These are phyloP conservation scores for Protula sp. DNA, from an alignment of 2,888 invertebrate genomes.

Conservation along the genomic window DNA sequence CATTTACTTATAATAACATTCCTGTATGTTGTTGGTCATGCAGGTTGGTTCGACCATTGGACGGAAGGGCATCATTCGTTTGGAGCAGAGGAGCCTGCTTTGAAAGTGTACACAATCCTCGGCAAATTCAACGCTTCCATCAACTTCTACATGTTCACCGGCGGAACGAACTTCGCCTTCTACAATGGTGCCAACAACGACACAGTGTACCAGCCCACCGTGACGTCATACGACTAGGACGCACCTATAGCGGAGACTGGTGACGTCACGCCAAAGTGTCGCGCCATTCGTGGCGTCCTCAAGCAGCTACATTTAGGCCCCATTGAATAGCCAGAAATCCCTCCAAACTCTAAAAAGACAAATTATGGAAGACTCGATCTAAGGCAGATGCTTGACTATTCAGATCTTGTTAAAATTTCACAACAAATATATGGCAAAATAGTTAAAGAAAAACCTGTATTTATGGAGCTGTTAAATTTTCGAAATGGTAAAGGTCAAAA, in stretches of 20 bases:
- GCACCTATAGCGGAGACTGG: slow-evolving; percentile 18
- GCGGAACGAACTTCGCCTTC: slow-evolving; percentile 26
- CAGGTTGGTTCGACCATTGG: slow-evolving; percentile 29
- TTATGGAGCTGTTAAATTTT: too few species aligned
- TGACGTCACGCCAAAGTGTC: slow-evolving; percentile 12
- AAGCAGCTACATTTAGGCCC: slow-evolving; percentile 1
- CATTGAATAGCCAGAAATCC: slow-evolving; percentile 6
- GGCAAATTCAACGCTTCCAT: slow-evolving; percentile 22
- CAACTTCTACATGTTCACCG: slow-evolving; percentile 27
- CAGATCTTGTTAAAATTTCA: too few species aligned
- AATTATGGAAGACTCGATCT: not conserved
- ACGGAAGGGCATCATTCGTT: slow-evolving; percentile 18
- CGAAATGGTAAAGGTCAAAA: too few species aligned
- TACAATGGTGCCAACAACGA: slow-evolving; percentile 20
- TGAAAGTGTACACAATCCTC: slow-evolving; percentile 9
- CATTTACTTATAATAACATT: too few species aligned
- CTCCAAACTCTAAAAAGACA: not conserved
- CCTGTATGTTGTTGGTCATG: too few species aligned
- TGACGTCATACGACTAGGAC: slow-evolving; percentile 24
- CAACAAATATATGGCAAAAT: too few species aligned
- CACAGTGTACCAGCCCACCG: slow-evolving; percentile 6
- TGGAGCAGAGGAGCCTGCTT: too few species aligned
- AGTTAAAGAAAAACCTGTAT: too few species aligned
- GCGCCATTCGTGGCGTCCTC: slow-evolving; percentile 10
- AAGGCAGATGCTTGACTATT: too few species aligned